Conservation (phyloP, 2,797 vertebrate species). For the Myripristis murdjan region DNA sequence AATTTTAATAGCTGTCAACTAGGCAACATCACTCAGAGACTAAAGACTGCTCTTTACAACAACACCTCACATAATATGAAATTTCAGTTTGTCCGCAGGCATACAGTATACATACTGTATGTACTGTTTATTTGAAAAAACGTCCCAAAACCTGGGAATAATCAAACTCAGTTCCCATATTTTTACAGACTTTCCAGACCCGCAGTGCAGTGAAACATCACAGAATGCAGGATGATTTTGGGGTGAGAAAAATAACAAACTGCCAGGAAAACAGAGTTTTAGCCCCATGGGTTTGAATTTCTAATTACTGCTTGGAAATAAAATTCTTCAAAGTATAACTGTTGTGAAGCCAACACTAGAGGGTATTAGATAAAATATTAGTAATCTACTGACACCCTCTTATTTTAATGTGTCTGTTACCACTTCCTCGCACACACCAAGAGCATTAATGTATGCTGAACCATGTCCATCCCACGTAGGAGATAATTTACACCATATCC, state of each 20-base stretch:
- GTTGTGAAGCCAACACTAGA: conserved; percentile 10
- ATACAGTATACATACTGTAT: too few relatives aligned
- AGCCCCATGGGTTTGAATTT: neutral
- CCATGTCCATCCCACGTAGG: too few relatives aligned
- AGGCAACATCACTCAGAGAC: neutral
- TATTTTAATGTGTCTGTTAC: neutral
- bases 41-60: too few relatives aligned
- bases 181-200: neutral
- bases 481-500: too few relatives aligned
- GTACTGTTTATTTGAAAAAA: too few relatives aligned
- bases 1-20: neutral
- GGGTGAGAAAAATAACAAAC: neutral
- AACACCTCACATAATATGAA: too few relatives aligned
- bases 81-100: too few relatives aligned
- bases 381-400: neutral
- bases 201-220: neutral
- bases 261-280: neutral
- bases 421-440: too few relatives aligned
- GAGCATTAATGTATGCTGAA: too few relatives aligned
- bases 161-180: neutral
- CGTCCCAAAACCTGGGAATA: neutral
- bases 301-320: neutral
- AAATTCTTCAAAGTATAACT: neutral
- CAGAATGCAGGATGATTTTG: neutral
- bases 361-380: neutral